These are phyloP conservation scores for Drosophila imparisetae DNA, from an alignment of 2,888 invertebrate genomes.

Conservation along the genomic window DNA sequence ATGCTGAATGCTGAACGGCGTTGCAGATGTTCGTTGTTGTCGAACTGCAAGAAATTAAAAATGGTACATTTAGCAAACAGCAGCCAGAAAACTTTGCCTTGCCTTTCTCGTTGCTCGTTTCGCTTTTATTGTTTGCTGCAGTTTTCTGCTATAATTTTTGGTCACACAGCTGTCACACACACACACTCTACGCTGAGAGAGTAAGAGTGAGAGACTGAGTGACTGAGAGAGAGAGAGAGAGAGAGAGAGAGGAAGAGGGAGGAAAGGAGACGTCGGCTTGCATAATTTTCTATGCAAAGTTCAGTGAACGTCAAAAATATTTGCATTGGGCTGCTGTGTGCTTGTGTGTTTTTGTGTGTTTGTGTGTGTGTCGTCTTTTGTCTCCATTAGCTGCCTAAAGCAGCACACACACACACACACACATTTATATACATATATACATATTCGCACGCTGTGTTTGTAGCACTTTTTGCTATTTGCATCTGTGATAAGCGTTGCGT, in stretches of 20 bases:
- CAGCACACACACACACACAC: constrained; percentile 14
- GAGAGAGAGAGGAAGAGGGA: constrained; percentile 3
- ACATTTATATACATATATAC: constrained; percentile 1
- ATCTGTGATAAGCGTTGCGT: constrained; percentile 73
- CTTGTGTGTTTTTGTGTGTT: constrained; percentile 26
- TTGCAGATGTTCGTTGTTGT: constrained; percentile 77
- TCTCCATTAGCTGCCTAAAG: constrained; percentile 57
- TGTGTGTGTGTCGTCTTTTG: constrained; percentile 45
- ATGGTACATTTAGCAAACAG: constrained; percentile 73
- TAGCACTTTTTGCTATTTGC: constrained; percentile 74
- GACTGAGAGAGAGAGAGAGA: not conserved
- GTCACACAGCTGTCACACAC: constrained; percentile 81
- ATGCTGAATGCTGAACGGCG: constrained; percentile 27
- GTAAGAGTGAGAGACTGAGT: constrained; percentile 1
- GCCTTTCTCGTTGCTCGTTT: constrained; percentile 55
- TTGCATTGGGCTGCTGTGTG: constrained; percentile 61
- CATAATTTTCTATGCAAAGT: constrained; percentile 81
- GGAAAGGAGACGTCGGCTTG: constrained; percentile 58
- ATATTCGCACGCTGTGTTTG: constrained; percentile 55
- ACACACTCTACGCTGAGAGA: constrained; percentile 19
- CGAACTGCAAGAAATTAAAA: constrained; percentile 72
- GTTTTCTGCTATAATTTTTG: constrained; percentile 77
- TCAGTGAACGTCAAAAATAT: constrained; percentile 83
- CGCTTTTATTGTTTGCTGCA: constrained; percentile 71
- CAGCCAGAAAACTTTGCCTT: constrained; percentile 70